These are phyloP conservation scores for Campaea margaritaria DNA, from an alignment of 2,888 invertebrate genomes.

Conservation along the genomic window DNA sequence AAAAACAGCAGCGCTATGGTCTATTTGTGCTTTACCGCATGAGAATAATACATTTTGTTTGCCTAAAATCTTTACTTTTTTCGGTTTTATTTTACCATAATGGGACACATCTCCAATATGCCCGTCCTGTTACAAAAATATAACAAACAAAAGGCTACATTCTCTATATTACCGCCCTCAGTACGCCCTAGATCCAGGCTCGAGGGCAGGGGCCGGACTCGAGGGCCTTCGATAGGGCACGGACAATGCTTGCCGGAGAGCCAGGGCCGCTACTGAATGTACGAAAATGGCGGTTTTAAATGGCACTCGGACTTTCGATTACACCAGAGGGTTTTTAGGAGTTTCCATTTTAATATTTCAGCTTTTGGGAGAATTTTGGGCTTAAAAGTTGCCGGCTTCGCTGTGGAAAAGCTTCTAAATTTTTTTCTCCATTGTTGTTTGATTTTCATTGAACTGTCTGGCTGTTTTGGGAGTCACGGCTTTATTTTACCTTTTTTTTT, in stretches of 20 bases:
- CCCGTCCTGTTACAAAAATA: constrained; percentile 9
- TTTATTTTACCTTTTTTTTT: too few relatives aligned
- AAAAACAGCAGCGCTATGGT: too few relatives aligned
- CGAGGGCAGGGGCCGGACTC: constrained; percentile 33
- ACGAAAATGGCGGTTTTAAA: constrained; percentile 34
- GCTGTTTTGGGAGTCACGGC: too few relatives aligned
- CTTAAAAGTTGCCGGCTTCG: background rate
- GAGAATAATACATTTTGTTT: too few relatives aligned
- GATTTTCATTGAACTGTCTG: too few relatives aligned
- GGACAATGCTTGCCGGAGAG: constrained; percentile 34
- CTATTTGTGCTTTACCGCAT: too few relatives aligned
- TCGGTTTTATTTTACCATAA: background rate
- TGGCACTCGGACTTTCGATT: constrained; percentile 33
- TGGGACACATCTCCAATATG: background rate
- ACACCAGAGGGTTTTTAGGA: constrained; percentile 29
- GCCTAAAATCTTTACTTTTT: too few relatives aligned
- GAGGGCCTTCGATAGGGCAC: constrained; percentile 44
- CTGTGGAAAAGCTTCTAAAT: too few relatives aligned
- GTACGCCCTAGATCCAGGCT: constrained; percentile 38
- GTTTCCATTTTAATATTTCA: constrained; percentile 13
- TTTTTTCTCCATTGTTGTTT: background rate
- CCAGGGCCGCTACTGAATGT: constrained; percentile 14
- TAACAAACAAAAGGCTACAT: constrained; percentile 18
- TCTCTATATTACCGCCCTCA: constrained; percentile 30
- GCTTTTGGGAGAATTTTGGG: constrained; percentile 9